Evolutionary conservation across 2,797 vertebrate genomes (phyloP), one percentile per base, ranked within the genome.

Genomic region (Lemur catta): DNA sequence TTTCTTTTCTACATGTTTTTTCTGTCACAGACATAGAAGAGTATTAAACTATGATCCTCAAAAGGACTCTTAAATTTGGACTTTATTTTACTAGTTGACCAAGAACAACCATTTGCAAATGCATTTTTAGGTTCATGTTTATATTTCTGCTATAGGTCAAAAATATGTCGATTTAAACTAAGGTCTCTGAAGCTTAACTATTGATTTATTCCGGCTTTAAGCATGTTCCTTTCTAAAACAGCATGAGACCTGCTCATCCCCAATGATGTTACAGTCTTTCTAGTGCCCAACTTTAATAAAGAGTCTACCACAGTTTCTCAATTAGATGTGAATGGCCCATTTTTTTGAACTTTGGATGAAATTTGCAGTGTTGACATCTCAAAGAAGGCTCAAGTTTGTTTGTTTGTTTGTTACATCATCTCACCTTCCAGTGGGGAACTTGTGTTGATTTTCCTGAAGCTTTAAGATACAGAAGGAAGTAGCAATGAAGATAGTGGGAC

Each of bases 111-210:
- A 74, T 78, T 84, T 90, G 46, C 69, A 72, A 46, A 69, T 76
- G 65, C 4, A 38, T 74, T 91, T 92, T 88, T 88, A 81, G 28
- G 43, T 3, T 80, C 28, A 75, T 65, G 6, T 78, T 94, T 75
- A 55, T 76, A 75, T 59, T 94, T 81, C 46, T 91, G 20, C 26
- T n/a, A 7, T 76, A 52, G n/a, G 52, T 88, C 15, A 91, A 93
- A 79, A 55, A 57, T 46, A 92, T 55, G 2, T 74, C 67, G 84
- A 43, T 93, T 95, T 59, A 84, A 82, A 72, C 63, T 35, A 35
- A 63, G 14, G 30, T 92, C 78, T 88, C 52, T 46, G 82, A 89
- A 93, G 69, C 79, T 85, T 88, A 94, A 28, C 41, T 57, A 82
- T 52, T 69, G 33, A 92, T 71, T 81, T 89, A 79, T 84, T 75